phyloP scores from a whole-genome alignment of 2,797 vertebrate species.

The Myripristis jacobus region DNA sequence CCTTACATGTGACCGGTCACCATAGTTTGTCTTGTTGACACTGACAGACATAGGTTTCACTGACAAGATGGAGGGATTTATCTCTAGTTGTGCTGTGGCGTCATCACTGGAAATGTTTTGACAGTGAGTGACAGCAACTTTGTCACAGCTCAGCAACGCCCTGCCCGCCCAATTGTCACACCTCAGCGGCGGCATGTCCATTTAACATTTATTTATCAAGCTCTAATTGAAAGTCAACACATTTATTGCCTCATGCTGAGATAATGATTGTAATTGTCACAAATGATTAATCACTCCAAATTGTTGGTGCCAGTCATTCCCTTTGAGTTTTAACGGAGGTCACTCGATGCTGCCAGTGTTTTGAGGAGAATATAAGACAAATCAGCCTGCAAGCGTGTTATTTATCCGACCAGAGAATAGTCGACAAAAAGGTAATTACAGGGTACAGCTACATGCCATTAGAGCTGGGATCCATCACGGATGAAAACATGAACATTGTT shows the following conservation, averaged over 20 bases:
- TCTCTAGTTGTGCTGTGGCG: background rate
- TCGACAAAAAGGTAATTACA: background rate
- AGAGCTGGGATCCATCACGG: no score
- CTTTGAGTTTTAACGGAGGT: conserved; percentile 19
- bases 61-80: background rate
- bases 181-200: conserved; percentile 27
- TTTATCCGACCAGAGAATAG: background rate
- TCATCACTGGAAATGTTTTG: background rate
- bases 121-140: conserved; percentile 43
- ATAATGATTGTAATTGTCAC: conserved; percentile 56
- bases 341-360: conserved; percentile 7
- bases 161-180: conserved; percentile 49
- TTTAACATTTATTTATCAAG: conserved; percentile 41
- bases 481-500: background rate
- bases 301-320: conserved; percentile 34
- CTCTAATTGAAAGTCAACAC: conserved; percentile 53
- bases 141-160: conserved; percentile 26
- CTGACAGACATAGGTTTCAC: no score
- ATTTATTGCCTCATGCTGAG: conserved; percentile 24
- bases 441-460: background rate
- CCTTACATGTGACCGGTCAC: background rate
- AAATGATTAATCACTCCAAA: conserved; percentile 53
- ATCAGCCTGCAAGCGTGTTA: background rate
- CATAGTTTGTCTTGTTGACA: no score
- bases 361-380: background rate